phyloP scores from a whole-genome alignment of 2,888 invertebrate genomes.

The Polydrusus pterygomalis region DNA sequence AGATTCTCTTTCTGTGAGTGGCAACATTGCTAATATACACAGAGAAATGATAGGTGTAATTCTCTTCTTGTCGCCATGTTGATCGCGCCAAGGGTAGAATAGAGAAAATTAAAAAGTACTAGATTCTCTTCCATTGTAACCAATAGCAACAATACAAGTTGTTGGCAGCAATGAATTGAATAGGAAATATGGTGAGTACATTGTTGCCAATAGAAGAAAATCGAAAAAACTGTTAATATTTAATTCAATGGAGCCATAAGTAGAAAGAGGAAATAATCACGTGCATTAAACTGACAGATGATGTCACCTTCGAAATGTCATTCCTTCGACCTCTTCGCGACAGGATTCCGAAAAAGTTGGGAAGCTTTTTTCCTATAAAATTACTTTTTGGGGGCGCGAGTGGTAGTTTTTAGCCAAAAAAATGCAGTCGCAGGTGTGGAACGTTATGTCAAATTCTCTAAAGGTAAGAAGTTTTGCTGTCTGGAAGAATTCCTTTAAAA shows the following conservation, averaged over 20 bases:
- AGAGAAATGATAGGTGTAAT: too few species aligned
- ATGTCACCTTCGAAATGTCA: conserved; percentile 46
- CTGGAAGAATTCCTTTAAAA: conserved; percentile 13
- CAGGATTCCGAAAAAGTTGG: conserved; percentile 9
- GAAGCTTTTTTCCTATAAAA: conserved; percentile 6
- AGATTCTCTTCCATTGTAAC: too few species aligned
- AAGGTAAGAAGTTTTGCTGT: conserved; percentile 68
- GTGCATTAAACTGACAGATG: conserved; percentile 31
- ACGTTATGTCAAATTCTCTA: conserved; percentile 69
- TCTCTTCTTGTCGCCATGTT: too few species aligned
- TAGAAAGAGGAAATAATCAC: conserved; percentile 12
- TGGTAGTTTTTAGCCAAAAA: conserved; percentile 64
- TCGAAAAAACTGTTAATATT: neutral
- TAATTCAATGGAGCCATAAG: conserved; percentile 8
- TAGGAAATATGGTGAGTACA: too few species aligned
- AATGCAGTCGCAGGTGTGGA: conserved; percentile 74
- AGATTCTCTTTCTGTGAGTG: too few species aligned
- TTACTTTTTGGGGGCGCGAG: neutral
- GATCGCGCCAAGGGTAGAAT: too few species aligned
- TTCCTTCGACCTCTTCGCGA: conserved; percentile 36
- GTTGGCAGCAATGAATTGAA: too few species aligned
- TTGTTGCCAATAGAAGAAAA: neutral
- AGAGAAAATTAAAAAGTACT: too few species aligned
- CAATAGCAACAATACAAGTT: neutral
- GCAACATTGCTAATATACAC: too few species aligned